Percentiles rank a stretch among this genome's conserved stretches.
These are phyloP conservation scores for Laothoe populi DNA, from an alignment of 2,888 invertebrate species.

Conservation along the genomic window DNA sequence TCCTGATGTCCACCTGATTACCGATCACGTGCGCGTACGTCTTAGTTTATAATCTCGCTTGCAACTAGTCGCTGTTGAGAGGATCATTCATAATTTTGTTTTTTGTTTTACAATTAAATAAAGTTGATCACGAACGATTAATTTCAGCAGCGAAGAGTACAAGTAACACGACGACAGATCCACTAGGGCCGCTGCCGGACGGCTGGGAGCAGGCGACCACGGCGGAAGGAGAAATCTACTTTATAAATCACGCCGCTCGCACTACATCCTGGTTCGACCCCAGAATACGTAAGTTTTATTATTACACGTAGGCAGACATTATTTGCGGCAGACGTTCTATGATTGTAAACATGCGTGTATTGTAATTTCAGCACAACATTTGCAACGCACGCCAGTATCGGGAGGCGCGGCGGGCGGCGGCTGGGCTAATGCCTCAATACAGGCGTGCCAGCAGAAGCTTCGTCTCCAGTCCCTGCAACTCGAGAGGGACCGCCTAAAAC, in stretches of 20 bases:
- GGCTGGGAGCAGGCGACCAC: conserved; percentile 96
- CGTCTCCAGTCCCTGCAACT: conserved; percentile 93
- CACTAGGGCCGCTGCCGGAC: conserved; percentile 92
- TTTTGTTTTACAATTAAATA: conserved; percentile 45
- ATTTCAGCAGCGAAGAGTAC: conserved; percentile 84
- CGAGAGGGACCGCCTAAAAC: conserved; percentile 94
- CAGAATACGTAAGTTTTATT: conserved; percentile 93
- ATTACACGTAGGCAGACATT: conserved; percentile 7
- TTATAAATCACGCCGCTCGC: conserved; percentile 96
- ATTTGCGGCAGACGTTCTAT: neutral
- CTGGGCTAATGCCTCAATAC: conserved; percentile 86
- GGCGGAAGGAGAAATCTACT: conserved; percentile 93
- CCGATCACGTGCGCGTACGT: conserved; percentile 67
- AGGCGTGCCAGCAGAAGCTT: conserved; percentile 89
- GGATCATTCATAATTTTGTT: conserved; percentile 60
- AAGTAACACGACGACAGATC: conserved; percentile 81
- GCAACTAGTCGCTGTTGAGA: conserved; percentile 81
- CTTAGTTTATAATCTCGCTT: conserved; percentile 64
- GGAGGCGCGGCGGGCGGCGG: conserved; percentile 82
- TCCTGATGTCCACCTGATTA: conserved; percentile 67
- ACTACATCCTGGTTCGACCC: conserved; percentile 99
- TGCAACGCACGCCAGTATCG: conserved; percentile 76
- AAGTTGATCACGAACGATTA: conserved; percentile 61
- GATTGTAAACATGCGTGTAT: conserved; percentile 2
- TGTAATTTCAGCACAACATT: conserved; percentile 78